Conservation (phyloP, 2,113 vertebrate genomes). For the Hemiprocne comata region DNA sequence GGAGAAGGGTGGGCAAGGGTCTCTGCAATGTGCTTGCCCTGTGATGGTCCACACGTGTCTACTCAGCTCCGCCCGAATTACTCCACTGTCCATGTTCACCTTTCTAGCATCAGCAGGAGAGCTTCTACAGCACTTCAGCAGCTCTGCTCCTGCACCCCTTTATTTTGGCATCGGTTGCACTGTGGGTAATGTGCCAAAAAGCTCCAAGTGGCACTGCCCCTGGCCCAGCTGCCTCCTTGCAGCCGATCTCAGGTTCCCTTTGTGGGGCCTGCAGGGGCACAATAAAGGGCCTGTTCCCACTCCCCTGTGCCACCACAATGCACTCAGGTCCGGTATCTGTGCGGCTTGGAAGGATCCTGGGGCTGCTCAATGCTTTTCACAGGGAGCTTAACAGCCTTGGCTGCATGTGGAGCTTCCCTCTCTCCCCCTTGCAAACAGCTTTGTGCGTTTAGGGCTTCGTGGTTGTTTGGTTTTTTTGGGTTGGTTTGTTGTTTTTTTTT, state of each 20-base stretch:
- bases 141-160: not conserved
- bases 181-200: accelerated
- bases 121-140: accelerated
- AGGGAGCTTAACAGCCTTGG: not conserved
- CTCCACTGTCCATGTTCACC: accelerated
- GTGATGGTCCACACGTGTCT: accelerated
- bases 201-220: not conserved
- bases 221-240: accelerated
- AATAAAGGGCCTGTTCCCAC: not conserved
- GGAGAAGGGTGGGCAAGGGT: not conserved
- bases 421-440: not conserved
- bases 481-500: not conserved
- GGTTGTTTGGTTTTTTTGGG: too few relatives aligned
- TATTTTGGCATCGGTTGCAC: accelerated
- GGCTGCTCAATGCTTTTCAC: not conserved
- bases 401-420: not conserved
- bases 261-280: not conserved
- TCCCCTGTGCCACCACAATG: not conserved
- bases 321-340: accelerated
- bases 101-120: accelerated
- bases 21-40: accelerated
- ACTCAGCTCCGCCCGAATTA: accelerated
- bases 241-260: not conserved
- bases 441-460: not conserved
- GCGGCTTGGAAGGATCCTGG: accelerated